Conservation (phyloP, 2,113 vertebrate genomes). For the Crotalus viridis region DNA sequence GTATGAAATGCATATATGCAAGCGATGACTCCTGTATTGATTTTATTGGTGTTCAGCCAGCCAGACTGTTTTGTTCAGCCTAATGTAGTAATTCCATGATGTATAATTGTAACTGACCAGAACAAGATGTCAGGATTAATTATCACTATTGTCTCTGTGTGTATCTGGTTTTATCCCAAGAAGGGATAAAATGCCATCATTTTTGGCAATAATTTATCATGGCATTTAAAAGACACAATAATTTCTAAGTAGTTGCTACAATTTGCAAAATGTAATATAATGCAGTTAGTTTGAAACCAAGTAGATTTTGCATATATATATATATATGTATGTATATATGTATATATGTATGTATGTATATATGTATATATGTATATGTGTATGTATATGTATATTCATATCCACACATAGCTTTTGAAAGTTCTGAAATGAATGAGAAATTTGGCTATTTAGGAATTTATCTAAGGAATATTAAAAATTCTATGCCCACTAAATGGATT, state of each 20-base stretch:
- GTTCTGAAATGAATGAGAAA: constrained; percentile 67
- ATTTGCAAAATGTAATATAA: constrained; percentile 44
- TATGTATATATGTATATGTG: too few species aligned
- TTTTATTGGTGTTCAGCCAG: constrained; percentile 43
- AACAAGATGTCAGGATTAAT: constrained; percentile 60
- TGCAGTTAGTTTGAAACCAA: constrained; percentile 16
- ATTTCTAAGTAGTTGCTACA: constrained; percentile 57
- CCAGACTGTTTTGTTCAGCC: constrained; percentile 43
- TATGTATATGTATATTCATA: not conserved
- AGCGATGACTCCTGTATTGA: constrained; percentile 30
- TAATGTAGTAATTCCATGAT: constrained; percentile 41
- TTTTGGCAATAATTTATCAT: constrained; percentile 59
- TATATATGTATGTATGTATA: too few species aligned
- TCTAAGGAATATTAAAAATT: constrained; percentile 73
- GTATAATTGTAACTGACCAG: constrained; percentile 53
- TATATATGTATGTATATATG: too few species aligned
- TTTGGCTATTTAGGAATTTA: constrained; percentile 63
- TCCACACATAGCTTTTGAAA: constrained; percentile 27
- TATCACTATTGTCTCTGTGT: constrained; percentile 23
- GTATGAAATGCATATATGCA: not conserved
- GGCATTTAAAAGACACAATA: constrained; percentile 30
- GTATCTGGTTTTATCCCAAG: constrained; percentile 31
- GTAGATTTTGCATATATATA: not conserved
- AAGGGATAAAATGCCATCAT: constrained; percentile 38
- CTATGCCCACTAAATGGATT: constrained; percentile 76